phyloP scores from a whole-genome alignment of 2,888 invertebrate genomes.

The Sminthurides aquaticus region DNA sequence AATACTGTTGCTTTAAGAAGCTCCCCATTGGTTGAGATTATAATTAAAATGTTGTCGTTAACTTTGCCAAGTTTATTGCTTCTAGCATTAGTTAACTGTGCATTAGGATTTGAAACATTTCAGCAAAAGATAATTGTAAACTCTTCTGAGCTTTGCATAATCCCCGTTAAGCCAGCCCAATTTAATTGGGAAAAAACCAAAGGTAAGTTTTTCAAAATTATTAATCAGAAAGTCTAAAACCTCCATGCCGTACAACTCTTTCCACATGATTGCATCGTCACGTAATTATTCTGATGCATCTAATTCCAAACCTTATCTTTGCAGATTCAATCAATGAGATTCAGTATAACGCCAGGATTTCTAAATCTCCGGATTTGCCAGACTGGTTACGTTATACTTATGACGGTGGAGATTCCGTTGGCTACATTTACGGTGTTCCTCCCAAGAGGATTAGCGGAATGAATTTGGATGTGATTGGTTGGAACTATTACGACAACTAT shows the following conservation, averaged over 20 bases:
- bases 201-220: conserved; percentile 23
- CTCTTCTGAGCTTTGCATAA: conserved; percentile 37
- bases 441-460: conserved; percentile 29
- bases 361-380: conserved; percentile 72
- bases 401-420: conserved; percentile 58
- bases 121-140: conserved; percentile 38
- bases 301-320: conserved; percentile 1
- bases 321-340: conserved; percentile 39
- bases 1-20: no score
- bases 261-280: no score
- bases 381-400: conserved; percentile 78
- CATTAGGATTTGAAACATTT: conserved; percentile 36
- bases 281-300: no score
- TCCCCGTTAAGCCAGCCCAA: conserved; percentile 33
- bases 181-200: conserved; percentile 39
- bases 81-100: no score
- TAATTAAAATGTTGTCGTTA: no score
- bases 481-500: conserved; percentile 37
- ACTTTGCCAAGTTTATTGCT: no score
- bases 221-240: no score
- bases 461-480: conserved; percentile 38
- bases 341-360: conserved; percentile 36
- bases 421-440: conserved; percentile 66
- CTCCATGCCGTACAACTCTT: no score
- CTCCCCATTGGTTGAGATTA: no score